Evolutionary conservation across 2,113 vertebrate species (phyloP), one percentile per base, ranked within the genome.

Genomic region (Syngnathus typhle): DNA sequence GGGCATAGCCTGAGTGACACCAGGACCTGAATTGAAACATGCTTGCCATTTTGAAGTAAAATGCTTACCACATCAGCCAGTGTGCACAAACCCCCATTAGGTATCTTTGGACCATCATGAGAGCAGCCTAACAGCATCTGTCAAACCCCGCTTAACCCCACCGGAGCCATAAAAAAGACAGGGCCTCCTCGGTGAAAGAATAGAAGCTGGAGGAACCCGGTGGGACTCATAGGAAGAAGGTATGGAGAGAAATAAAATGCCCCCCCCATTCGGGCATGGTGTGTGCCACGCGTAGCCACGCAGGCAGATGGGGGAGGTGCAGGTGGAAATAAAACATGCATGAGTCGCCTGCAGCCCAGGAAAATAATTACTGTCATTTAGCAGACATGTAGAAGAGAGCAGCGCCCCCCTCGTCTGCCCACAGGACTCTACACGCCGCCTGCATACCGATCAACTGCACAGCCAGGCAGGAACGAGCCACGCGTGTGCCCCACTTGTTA

Each of bases 361-460:
- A 98, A 98, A 98, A 98, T 98, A 97, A 98, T 98, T 98, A 98
- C 94, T 96, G 94, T 96, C 94, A 98, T 98, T 98, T 90, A 90
- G 86, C 85, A 90, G 88, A 88, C 86, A 87, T 87, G 87, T 76
- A 85, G 87, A 86, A 82, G 82, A 85, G 83, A 85, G 80, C 77
- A 58, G 77, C 80, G 78, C 60, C 81, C 75, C 47, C 47, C 47
- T 19, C 61, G 77, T 70, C 82, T 83, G 82, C 85, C 84, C 83
- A 86, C 82, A 83, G 73, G 80, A 69, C 44, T 78, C 69, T 47
- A 41, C 74, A 75, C 77, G 63, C 67, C 51, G 67, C 77, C 76
- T 84, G 88, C 85, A 87, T 88, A 85, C 87, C 82, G 81, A 88
- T 87, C 79, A 88, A 84, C 68, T 59, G 60, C 68, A 77, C 75